These are phyloP conservation scores for Chrysolina haemoptera DNA, from an alignment of 2,888 invertebrate genomes.

Conservation along the genomic window DNA sequence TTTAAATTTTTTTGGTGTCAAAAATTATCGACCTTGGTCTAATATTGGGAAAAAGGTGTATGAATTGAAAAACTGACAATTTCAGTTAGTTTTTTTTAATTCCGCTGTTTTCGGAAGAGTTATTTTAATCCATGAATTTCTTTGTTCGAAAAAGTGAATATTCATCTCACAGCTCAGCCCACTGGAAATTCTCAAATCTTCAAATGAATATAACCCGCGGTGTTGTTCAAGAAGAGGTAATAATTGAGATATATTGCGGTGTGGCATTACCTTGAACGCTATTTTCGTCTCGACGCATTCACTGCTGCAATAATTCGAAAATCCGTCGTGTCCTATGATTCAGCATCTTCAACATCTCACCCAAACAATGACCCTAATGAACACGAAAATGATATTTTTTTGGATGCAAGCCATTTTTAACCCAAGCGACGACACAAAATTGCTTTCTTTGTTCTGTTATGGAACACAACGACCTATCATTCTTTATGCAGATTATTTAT, in stretches of 20 bases:
- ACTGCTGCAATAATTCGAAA: conserved; percentile 55
- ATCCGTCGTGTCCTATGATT: conserved; percentile 53
- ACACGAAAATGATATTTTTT: conserved; percentile 38
- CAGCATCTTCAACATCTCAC: conserved; percentile 52
- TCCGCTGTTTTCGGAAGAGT: no score
- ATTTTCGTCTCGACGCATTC: conserved; percentile 53
- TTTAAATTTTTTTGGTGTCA: no score
- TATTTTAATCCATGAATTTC: no score
- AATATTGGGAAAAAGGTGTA: no score
- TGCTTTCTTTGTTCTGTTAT: conserved; percentile 27
- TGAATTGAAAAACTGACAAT: no score
- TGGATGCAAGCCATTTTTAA: conserved; percentile 44
- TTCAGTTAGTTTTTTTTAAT: no score
- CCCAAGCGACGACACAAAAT: background rate
- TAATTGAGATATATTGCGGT: conserved; percentile 53
- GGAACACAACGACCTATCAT: conserved; percentile 7
- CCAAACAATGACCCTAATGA: conserved; percentile 54
- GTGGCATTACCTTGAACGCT: conserved; percentile 58
- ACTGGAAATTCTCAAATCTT: background rate
- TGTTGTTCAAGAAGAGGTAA: conserved; percentile 44
- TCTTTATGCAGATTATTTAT: conserved; percentile 13
- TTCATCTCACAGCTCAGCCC: background rate
- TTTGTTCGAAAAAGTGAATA: no score
- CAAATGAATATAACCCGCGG: background rate
- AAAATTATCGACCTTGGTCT: no score